Conservation (phyloP, 1,140 invertebrate genomes). For the Apis cerana region DNA sequence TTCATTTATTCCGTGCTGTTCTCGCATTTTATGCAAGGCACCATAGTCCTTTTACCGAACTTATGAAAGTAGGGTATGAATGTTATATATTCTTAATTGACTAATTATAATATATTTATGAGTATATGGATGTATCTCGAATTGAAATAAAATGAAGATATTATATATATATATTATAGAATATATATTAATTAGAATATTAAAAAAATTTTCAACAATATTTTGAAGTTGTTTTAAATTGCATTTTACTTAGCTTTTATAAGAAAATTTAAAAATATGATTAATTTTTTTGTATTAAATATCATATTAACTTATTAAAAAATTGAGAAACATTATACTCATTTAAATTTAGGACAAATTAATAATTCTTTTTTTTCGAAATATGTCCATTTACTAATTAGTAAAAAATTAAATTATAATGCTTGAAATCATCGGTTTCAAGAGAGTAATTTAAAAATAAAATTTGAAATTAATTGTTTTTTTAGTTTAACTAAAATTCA, state of each 20-base stretch:
- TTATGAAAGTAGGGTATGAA: conserved; percentile 60
- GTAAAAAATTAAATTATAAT: too few relatives aligned
- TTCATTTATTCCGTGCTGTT: conserved; percentile 51
- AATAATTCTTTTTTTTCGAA: too few relatives aligned
- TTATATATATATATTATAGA: too few relatives aligned
- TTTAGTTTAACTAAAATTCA: conserved; percentile 52
- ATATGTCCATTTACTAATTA: too few relatives aligned
- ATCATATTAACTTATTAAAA: too few relatives aligned
- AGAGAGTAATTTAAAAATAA: neutral
- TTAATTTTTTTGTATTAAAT: neutral
- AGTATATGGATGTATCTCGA: too few relatives aligned
- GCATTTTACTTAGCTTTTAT: neutral
- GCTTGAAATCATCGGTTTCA: neutral
- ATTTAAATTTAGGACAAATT: too few relatives aligned
- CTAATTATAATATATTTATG: neutral
- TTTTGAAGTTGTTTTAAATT: neutral
- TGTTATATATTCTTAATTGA: neutral
- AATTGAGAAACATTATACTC: too few relatives aligned
- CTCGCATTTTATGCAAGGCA: conserved; percentile 54
- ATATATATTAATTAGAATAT: neutral
- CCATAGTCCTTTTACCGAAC: conserved; percentile 56
- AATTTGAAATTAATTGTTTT: neutral
- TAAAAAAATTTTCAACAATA: neutral
- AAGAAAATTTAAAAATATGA: neutral
- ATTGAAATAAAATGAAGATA: too few relatives aligned